phyloP scores from a whole-genome alignment of 2,888 invertebrate species.

The Chymomyza amoena region DNA sequence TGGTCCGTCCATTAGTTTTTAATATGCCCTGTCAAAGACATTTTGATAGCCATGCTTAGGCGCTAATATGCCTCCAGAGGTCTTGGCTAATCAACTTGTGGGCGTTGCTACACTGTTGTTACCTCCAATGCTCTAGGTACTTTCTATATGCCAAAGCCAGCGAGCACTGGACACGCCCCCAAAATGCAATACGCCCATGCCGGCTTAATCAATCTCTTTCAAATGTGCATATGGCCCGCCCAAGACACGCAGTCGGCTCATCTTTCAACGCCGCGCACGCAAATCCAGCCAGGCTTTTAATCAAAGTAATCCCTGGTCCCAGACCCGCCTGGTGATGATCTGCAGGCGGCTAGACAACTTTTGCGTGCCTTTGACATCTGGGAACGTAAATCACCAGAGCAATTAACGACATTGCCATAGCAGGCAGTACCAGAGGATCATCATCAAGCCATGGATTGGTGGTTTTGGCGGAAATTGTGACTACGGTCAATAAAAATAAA shows the following conservation, averaged over 20 bases:
- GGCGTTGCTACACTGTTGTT: constrained; percentile 21
- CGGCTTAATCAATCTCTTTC: constrained; percentile 39
- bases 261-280: constrained; percentile 45
- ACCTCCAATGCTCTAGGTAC: constrained; percentile 35
- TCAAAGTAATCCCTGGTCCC: constrained; percentile 38
- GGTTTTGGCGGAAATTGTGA: constrained; percentile 60
- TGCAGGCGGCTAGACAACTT: not conserved
- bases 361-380: constrained; percentile 68
- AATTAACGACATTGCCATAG: constrained; percentile 59
- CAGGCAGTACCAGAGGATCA: constrained; percentile 27
- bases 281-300: constrained; percentile 45
- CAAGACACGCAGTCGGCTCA: constrained; percentile 11
- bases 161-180: not conserved
- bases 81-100: constrained; percentile 5
- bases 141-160: constrained; percentile 42
- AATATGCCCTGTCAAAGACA: constrained; percentile 59
- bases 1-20: constrained; percentile 59
- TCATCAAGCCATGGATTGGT: constrained; percentile 38
- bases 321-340: not conserved
- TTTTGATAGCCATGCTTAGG: constrained; percentile 52
- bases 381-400: constrained; percentile 71
- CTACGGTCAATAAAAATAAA: constrained; percentile 72
- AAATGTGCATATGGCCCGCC: constrained; percentile 20
- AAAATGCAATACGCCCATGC: constrained; percentile 33
- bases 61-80: constrained; percentile 8